Evolutionary conservation across 2,113 vertebrate species (phyloP).

Genomic region (Nansenia antarctica): DNA sequence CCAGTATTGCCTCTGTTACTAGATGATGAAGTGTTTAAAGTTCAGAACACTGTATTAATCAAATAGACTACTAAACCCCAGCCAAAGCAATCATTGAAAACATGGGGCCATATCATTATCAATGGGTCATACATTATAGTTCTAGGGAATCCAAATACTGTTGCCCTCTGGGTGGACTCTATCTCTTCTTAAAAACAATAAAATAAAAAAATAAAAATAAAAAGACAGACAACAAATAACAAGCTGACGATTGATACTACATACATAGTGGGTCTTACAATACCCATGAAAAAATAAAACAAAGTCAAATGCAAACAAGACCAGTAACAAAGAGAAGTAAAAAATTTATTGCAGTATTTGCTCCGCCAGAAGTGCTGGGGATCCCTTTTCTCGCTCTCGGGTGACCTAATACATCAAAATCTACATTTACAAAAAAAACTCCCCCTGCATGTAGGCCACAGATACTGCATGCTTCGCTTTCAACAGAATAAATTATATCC

Average conservation of each 20-base stretch:
- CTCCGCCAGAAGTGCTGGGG: slow-evolving; percentile 97
- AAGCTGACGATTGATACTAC: slow-evolving; percentile 87
- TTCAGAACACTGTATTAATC: too few species aligned
- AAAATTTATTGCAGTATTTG: slow-evolving; percentile 99
- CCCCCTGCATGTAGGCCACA: slow-evolving; percentile 96
- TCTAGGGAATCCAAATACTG: not conserved
- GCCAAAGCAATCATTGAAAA: not conserved
- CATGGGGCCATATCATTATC: not conserved
- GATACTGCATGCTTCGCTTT: slow-evolving; percentile 98
- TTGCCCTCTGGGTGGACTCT: not conserved
- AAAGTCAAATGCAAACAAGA: slow-evolving; percentile 67
- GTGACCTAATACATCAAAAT: slow-evolving; percentile 99
- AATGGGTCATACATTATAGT: not conserved
- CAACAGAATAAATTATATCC: slow-evolving; percentile 97
- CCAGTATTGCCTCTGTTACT: too few species aligned
- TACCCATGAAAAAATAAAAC: slow-evolving; percentile 72
- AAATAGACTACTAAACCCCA: not conserved
- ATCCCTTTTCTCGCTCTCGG: slow-evolving; percentile 94
- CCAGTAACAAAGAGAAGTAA: slow-evolving; percentile 99
- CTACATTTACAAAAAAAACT: slow-evolving; percentile 99
- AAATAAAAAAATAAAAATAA: slow-evolving; percentile 3
- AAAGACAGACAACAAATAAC: slow-evolving; percentile 74
- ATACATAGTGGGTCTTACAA: slow-evolving; percentile 83
- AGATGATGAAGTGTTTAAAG: too few species aligned
- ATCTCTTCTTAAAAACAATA: not conserved